phyloP scores from a whole-genome alignment of 2,888 invertebrate species.

The Plemyria rubiginata region DNA sequence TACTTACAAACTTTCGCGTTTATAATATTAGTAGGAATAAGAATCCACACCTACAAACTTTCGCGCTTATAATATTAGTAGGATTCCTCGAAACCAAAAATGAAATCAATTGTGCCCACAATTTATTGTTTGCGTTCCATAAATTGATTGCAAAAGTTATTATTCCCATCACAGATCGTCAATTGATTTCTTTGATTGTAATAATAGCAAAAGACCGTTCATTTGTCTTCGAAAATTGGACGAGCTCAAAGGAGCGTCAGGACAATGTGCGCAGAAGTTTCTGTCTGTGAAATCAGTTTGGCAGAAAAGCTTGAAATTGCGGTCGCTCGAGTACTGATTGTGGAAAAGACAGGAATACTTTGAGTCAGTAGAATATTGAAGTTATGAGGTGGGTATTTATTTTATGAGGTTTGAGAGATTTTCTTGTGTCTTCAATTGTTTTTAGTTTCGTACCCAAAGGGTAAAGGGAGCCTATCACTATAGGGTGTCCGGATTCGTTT shows the following conservation, averaged over 20 bases:
- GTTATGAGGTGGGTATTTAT: neutral
- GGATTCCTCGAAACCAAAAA: neutral
- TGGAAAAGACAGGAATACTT: conserved; percentile 4
- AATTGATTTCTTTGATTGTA: conserved; percentile 26
- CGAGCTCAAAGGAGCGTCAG: conserved; percentile 21
- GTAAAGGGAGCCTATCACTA: too few species aligned
- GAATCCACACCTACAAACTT: too few species aligned
- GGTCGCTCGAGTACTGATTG: conserved; percentile 8
- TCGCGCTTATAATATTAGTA: too few species aligned
- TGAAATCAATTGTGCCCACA: neutral
- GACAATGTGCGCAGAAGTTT: conserved; percentile 16
- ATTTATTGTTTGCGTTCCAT: neutral
- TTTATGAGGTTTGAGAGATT: neutral
- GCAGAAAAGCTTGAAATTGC: conserved; percentile 11
- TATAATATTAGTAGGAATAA: too few species aligned
- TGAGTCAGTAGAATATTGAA: neutral
- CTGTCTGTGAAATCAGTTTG: conserved; percentile 13
- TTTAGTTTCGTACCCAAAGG: too few species aligned
- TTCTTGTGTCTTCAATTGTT: too few species aligned
- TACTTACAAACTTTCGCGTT: too few species aligned
- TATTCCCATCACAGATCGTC: neutral
- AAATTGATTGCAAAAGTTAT: neutral
- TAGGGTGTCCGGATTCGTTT: too few species aligned
- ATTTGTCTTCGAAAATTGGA: conserved; percentile 30
- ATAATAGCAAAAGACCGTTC: conserved; percentile 23